phyloP scores from a whole-genome alignment of 2,113 vertebrate genomes.

The Vulpes vulpes region DNA sequence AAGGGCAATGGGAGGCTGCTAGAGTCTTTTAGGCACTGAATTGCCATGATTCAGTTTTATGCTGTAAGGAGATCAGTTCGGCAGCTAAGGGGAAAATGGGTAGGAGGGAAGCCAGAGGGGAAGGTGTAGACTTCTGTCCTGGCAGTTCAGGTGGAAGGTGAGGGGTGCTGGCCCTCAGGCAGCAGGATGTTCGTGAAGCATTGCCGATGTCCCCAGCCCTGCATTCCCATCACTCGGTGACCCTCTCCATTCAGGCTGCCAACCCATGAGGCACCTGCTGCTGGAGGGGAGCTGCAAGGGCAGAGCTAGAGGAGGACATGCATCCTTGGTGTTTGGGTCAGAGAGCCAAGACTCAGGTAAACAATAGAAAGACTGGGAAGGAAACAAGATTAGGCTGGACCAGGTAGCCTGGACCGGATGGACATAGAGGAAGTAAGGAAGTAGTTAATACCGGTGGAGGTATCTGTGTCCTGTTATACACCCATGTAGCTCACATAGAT shows the following conservation, averaged over 20 bases:
- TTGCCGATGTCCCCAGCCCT: rapidly evolving
- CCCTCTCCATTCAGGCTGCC: neutral
- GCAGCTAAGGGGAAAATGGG: neutral
- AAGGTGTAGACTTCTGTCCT: neutral
- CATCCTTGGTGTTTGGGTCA: neutral
- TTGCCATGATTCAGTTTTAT: conserved; percentile 3
- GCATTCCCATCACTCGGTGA: rapidly evolving
- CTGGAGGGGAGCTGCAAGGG: neutral
- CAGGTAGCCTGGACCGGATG: rapidly evolving
- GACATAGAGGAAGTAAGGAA: neutral
- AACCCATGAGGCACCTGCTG: neutral
- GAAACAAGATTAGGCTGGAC: neutral
- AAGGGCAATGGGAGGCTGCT: neutral
- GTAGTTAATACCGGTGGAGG: neutral
- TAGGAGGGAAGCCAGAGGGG: neutral
- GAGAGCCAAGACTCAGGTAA: neutral
- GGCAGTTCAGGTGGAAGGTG: neutral
- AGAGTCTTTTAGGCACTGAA: neutral
- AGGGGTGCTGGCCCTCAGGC: too few species aligned
- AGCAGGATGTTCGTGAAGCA: neutral
- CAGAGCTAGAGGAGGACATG: neutral
- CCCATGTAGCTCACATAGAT: neutral
- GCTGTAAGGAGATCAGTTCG: neutral
- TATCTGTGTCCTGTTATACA: neutral
- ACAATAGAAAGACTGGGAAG: neutral